Evolutionary conservation across 2,888 invertebrate genomes (phyloP).

Genomic region (Polylopha cassiicola): DNA sequence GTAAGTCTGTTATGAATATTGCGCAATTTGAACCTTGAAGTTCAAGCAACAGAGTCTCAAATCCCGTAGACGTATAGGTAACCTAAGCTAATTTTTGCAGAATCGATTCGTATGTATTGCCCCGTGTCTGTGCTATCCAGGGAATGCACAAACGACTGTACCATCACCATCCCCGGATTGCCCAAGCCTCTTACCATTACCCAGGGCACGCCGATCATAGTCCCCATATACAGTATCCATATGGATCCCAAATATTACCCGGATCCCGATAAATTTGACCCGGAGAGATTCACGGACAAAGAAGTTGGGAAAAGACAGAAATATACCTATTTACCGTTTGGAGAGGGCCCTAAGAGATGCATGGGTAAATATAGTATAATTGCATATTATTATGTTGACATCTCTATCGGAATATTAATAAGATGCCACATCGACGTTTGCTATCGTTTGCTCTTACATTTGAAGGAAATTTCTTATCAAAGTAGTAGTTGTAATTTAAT

Average conservation of each 20-base stretch:
- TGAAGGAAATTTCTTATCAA: too few relatives aligned
- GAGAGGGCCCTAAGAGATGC: constrained; percentile 53
- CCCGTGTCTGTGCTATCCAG: constrained; percentile 31
- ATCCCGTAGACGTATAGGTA: too few relatives aligned
- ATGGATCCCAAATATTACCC: constrained; percentile 62
- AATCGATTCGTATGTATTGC: constrained; percentile 38
- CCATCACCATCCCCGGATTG: constrained; percentile 20
- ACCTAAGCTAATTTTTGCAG: too few relatives aligned
- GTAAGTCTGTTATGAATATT: background rate
- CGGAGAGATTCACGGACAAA: constrained; percentile 63
- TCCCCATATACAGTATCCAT: constrained; percentile 59
- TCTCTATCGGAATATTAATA: too few relatives aligned
- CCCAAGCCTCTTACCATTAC: constrained; percentile 19
- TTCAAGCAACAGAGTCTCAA: too few relatives aligned
- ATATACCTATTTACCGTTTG: constrained; percentile 49
- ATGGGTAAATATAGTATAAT: too few relatives aligned
- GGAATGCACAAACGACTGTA: constrained; percentile 33
- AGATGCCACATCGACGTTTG: too few relatives aligned
- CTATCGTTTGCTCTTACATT: too few relatives aligned
- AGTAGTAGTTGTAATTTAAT: too few relatives aligned
- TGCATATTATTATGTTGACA: too few relatives aligned
- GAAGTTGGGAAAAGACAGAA: constrained; percentile 31
- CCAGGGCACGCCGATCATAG: constrained; percentile 32
- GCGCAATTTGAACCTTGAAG: too few relatives aligned
- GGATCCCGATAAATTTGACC: constrained; percentile 69